Evolutionary conservation across 2,888 invertebrate genomes (phyloP).

Genomic region (Cordilura impudica): DNA sequence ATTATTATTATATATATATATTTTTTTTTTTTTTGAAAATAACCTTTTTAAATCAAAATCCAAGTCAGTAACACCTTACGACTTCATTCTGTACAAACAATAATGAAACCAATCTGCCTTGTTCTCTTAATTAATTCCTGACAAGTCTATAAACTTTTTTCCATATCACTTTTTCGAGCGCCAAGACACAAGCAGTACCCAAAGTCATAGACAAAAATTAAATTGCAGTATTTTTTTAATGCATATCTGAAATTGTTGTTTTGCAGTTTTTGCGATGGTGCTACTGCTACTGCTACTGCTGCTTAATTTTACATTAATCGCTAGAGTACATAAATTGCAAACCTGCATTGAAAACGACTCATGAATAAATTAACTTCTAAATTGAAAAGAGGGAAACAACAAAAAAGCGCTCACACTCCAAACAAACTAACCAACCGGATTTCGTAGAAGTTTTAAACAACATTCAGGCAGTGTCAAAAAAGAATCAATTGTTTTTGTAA

Average conservation of each 20-base stretch:
- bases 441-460: slow-evolving; percentile 14
- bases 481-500: too few species aligned
- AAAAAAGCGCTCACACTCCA: neutral
- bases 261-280: neutral
- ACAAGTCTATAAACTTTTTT: slow-evolving; percentile 8
- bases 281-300: neutral
- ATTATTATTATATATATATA: too few species aligned
- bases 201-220: neutral
- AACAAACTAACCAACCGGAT: slow-evolving; percentile 26
- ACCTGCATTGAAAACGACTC: slow-evolving; percentile 48
- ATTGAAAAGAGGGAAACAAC: slow-evolving; percentile 29
- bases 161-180: slow-evolving; percentile 8
- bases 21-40: too few species aligned
- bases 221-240: slow-evolving; percentile 44
- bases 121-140: neutral
- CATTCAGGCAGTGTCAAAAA: neutral
- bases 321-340: slow-evolving; percentile 51
- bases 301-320: slow-evolving; percentile 43
- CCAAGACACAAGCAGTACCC: slow-evolving; percentile 8
- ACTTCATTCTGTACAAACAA: too few species aligned
- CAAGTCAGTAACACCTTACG: too few species aligned
- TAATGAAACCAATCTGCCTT: too few species aligned
- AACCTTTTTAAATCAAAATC: too few species aligned
- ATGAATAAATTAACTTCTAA: slow-evolving; percentile 60
- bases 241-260: slow-evolving; percentile 24